Evolutionary conservation across 1,140 invertebrate genomes (phyloP).

Genomic region (Paramacrobiotus metropolitanus): DNA sequence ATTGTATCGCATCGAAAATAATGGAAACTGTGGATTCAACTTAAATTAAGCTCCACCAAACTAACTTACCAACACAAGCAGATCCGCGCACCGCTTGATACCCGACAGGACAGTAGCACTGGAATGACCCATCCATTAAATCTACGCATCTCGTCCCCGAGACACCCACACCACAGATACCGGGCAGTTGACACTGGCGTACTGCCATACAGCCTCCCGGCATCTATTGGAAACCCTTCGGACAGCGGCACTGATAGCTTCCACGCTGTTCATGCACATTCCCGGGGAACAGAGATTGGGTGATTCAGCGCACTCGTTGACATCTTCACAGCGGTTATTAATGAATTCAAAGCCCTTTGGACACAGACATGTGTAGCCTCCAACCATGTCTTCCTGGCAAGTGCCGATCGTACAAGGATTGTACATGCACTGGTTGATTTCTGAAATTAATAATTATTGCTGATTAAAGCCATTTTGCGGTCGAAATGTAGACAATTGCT

Average conservation of each 20-base stretch:
- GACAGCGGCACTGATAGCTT: slow-evolving; percentile 54
- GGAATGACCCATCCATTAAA: not conserved
- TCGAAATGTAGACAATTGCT: too few species aligned
- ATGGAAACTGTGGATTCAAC: too few species aligned
- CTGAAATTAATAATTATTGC: not conserved
- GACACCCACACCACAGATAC: not conserved
- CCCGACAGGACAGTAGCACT: slow-evolving; percentile 1
- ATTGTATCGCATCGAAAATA: too few species aligned
- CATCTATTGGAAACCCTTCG: slow-evolving; percentile 35
- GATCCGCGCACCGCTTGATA: not conserved
- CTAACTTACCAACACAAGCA: slow-evolving; percentile 40
- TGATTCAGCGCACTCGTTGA: slow-evolving; percentile 63
- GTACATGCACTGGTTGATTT: slow-evolving; percentile 2
- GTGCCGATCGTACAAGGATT: slow-evolving; percentile 2
- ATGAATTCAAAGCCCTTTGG: not conserved
- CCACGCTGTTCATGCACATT: slow-evolving; percentile 50
- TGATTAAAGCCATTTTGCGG: not conserved
- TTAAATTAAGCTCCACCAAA: too few species aligned
- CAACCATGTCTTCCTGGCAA: not conserved
- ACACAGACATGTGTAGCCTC: not conserved
- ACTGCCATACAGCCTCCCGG: not conserved
- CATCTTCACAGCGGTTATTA: slow-evolving; percentile 32
- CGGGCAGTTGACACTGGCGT: not conserved
- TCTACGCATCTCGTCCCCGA: not conserved
- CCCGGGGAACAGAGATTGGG: slow-evolving; percentile 59